A percentile compares a stretch with the other conserved stretches of the same genome.
phyloP scores from a whole-genome alignment of 2,113 vertebrate species.

The Colaptes auratus region DNA sequence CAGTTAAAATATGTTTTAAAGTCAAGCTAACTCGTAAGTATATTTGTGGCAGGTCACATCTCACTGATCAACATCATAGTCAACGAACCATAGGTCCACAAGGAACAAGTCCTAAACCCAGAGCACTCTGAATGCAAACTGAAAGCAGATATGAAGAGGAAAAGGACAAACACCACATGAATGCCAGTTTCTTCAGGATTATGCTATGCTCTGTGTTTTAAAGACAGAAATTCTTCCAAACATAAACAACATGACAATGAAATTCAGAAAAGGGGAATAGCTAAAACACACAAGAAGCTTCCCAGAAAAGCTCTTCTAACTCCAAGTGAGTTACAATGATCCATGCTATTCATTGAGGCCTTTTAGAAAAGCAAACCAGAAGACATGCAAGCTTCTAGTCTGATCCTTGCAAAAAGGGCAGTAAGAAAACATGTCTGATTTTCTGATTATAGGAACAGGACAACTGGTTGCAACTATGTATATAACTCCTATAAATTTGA shows the following conservation, averaged over 20 bases:
- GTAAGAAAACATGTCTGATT: not conserved
- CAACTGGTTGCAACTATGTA: not conserved
- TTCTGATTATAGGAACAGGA: not conserved
- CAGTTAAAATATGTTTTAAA: slow-evolving; percentile 25
- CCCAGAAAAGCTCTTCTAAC: not conserved
- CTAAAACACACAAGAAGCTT: not conserved
- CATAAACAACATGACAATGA: not conserved
- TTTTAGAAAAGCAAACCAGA: not conserved
- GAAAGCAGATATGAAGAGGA: not conserved
- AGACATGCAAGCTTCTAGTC: not conserved
- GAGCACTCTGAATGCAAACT: not conserved
- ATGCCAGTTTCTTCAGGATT: not conserved
- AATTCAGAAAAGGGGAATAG: not conserved
- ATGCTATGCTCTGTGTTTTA: not conserved
- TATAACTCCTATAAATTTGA: not conserved
- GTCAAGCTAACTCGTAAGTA: not conserved
- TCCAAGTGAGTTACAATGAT: not conserved
- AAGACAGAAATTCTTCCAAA: not conserved
- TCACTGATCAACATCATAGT: not conserved
- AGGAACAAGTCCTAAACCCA: not conserved
- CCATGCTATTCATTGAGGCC: not conserved
- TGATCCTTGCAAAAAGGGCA: not conserved
- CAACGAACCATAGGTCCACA: not conserved
- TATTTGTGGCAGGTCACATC: not conserved
- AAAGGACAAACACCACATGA: not conserved